Percentiles rank a stretch among this genome's conserved stretches.
Evolutionary conservation across 2,888 invertebrate species (phyloP).

Genomic region (Megaustenia siamemsis): DNA sequence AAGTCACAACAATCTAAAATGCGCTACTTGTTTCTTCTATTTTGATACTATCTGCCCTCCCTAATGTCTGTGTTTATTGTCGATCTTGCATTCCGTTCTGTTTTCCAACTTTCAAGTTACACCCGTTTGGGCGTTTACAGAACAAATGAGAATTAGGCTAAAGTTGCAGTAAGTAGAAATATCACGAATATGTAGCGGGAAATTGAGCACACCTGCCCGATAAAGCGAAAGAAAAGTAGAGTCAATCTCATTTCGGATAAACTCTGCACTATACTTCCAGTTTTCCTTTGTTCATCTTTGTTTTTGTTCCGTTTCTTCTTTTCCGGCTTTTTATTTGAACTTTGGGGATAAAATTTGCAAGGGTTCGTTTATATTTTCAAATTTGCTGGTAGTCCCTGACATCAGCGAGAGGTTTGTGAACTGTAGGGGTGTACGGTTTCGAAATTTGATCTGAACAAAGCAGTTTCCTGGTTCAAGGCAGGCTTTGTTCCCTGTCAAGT

Average conservation of each 20-base stretch:
- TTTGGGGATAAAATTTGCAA: not conserved
- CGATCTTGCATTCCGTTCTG: not conserved
- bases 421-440: not conserved
- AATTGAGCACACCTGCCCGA: constrained; percentile 29
- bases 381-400: not conserved
- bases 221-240: not conserved
- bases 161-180: not conserved
- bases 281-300: not conserved
- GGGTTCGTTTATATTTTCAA: not conserved
- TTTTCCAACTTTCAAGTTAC: not conserved
- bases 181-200: constrained; percentile 12
- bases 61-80: constrained; percentile 26
- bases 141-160: constrained; percentile 6
- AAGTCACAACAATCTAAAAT: not conserved
- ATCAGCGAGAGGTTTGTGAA: too few relatives aligned
- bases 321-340: not conserved
- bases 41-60: not conserved
- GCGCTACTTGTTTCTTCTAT: not conserved
- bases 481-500: not conserved
- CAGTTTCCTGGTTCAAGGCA: not conserved
- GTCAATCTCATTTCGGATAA: not conserved
- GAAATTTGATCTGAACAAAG: constrained; percentile 10
- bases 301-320: not conserved
- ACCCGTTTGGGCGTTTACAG: not conserved
- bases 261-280: not conserved